These are phyloP conservation scores for Noctuana brunneofusca DNA, from an alignment of 2,888 invertebrate species.

Conservation along the genomic window DNA sequence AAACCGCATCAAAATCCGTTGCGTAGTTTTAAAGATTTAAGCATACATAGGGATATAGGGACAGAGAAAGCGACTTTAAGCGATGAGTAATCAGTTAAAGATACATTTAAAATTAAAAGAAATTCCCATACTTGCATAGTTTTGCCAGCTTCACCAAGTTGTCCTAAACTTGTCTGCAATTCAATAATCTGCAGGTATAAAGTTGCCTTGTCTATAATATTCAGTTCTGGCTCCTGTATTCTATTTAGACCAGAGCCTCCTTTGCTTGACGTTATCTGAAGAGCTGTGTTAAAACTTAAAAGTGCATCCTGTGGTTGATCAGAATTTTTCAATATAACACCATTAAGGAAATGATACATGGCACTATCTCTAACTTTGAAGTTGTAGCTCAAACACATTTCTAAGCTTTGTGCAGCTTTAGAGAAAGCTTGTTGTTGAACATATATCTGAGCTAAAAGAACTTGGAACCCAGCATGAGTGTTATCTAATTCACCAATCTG, in stretches of 20 bases:
- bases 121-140: constrained; percentile 85
- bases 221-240: constrained; percentile 73
- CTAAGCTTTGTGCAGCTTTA: constrained; percentile 92
- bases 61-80: too few species aligned
- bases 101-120: constrained; percentile 9
- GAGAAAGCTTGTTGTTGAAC: constrained; percentile 87
- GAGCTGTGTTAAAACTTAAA: constrained; percentile 88
- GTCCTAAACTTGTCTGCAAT: constrained; percentile 86
- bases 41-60: too few species aligned
- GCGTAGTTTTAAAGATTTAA: too few species aligned
- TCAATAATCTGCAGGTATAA: constrained; percentile 94
- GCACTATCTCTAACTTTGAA: constrained; percentile 96
- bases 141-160: constrained; percentile 90
- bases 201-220: constrained; percentile 90
- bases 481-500: constrained; percentile 89
- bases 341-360: constrained; percentile 93
- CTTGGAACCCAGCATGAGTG: constrained; percentile 91
- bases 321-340: constrained; percentile 90
- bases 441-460: constrained; percentile 93
- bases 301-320: constrained; percentile 88
- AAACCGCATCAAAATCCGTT: too few species aligned
- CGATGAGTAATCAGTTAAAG: too few species aligned
- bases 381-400: constrained; percentile 95
- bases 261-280: constrained; percentile 84
- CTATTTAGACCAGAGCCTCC: constrained; percentile 52